Evolutionary conservation across 2,797 vertebrate genomes (phyloP), one percentile per base, ranked within the genome.

Genomic region (Megalops cyprinoides): DNA sequence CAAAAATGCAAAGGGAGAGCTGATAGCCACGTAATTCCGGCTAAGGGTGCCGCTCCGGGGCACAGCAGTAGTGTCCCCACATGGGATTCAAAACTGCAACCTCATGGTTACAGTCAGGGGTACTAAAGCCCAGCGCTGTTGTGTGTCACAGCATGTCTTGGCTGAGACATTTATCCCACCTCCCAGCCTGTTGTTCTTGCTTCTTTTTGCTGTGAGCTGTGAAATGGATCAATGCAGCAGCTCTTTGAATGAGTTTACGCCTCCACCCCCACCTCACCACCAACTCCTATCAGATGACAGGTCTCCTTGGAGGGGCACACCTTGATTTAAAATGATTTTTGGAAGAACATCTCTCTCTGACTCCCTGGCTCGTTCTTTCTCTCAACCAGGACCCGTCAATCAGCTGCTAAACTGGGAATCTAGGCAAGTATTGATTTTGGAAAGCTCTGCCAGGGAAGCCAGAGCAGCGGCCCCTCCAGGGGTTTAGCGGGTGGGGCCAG

Each of bases 361-460:
- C 49, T 51, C 49, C 18, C 1, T 51, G 23, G 4, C 31, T 39
- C 62, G 37, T 60, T 37, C n/a, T 69, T 37, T 39, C 65, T 69
- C 65, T 42, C 14, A 39, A 65, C 65, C 65, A 69, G 65, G 42
- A 69, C 42, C 34, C 39, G 34, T 69, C 42, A 20, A 69, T 69
- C 65, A 69, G 15, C 65, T 37, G 10, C 65, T 6, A 69, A 69
- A 69, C 65, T 69, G 34, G 14, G 39, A 39, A 37, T 69, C 34
- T 69, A 42, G 34, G 65, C 39, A 69, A 69, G 42, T 37, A 69
- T 69, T 42, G 65, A 69, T 69, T 69, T 69, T 69, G 42, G 37
- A 23, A 39, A 42, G 34, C 60, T 37, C 34, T 42, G 15, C 65
- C 69, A 65, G 65, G 42, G 65, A 69, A 34, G 7, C 15, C 28